A percentile compares a stretch with the other conserved stretches of the same genome.
phyloP scores from a whole-genome alignment of 2,888 invertebrate species.

The Eristalinus sepulchralis region DNA sequence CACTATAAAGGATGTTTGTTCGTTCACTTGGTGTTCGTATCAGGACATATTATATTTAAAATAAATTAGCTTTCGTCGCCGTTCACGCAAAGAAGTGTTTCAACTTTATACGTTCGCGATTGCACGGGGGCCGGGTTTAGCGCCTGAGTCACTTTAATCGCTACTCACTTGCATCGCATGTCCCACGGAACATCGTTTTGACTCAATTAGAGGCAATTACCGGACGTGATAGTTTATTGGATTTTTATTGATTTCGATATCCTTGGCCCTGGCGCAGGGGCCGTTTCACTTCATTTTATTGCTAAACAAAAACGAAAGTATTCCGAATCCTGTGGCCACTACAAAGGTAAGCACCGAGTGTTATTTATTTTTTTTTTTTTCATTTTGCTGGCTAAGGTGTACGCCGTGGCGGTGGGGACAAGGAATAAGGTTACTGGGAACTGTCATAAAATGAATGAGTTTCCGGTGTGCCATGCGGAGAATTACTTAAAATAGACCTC shows the following conservation, averaged over 20 bases:
- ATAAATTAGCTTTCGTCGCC: constrained; percentile 1
- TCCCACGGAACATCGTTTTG: neutral
- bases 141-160: constrained; percentile 6
- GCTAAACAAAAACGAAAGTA: neutral
- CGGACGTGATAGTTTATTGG: neutral
- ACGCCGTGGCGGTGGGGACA: neutral
- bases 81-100: neutral
- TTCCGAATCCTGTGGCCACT: neutral
- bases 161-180: constrained; percentile 9
- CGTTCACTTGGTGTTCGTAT: constrained; percentile 26
- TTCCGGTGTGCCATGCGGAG: neutral
- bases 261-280: neutral
- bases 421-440: neutral
- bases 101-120: neutral
- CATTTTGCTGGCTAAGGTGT: neutral
- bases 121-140: neutral
- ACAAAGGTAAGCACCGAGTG: neutral
- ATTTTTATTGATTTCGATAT: neutral
- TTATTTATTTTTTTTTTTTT: too few relatives aligned
- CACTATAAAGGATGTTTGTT: neutral
- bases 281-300: neutral
- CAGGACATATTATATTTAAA: constrained; percentile 44
- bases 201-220: neutral
- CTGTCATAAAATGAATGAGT: neutral
- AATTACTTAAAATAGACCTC: neutral